phyloP scores from a whole-genome alignment of 2,888 invertebrate species.

The Melanostoma scalare region DNA sequence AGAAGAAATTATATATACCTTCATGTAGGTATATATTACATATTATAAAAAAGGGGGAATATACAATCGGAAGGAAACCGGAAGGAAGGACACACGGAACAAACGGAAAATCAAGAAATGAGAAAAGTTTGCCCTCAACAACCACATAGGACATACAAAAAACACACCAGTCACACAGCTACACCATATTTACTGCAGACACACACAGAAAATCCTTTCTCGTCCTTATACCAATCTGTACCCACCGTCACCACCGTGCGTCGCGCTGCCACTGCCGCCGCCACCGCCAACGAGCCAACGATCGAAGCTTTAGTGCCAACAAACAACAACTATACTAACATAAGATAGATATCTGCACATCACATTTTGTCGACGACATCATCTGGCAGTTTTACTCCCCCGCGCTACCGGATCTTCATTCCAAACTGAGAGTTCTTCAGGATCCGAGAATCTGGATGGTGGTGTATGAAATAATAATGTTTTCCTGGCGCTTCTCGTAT shows the following conservation, averaged over 20 bases:
- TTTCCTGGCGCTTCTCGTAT: conserved; percentile 58
- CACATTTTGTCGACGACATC: conserved; percentile 67
- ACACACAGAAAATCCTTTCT: conserved; percentile 36
- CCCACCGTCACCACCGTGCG: not conserved
- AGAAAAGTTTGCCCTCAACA: conserved; percentile 71
- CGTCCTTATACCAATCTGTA: conserved; percentile 5
- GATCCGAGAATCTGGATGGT: conserved; percentile 47
- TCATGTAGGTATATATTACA: no score
- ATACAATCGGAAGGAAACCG: conserved; percentile 70
- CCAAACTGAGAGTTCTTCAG: conserved; percentile 32
- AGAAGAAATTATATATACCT: conserved; percentile 21
- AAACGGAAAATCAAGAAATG: conserved; percentile 73
- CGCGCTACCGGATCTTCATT: conserved; percentile 34
- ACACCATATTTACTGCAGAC: conserved; percentile 26
- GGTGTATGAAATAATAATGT: conserved; percentile 69
- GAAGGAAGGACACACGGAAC: conserved; percentile 73
- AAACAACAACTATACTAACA: conserved; percentile 47
- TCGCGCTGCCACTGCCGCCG: not conserved
- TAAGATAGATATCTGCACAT: conserved; percentile 65
- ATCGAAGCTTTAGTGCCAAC: conserved; percentile 47
- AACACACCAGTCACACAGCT: conserved; percentile 37
- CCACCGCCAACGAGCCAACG: conserved; percentile 19
- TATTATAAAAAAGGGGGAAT: conserved; percentile 27
- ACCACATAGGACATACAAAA: conserved; percentile 59
- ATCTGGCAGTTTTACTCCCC: conserved; percentile 33